A percentile compares a stretch with the other conserved stretches of the same genome.
These are phyloP conservation scores for Trachymyrmex septentrionalis DNA, from an alignment of 1,140 invertebrate species.

Conservation along the genomic window DNA sequence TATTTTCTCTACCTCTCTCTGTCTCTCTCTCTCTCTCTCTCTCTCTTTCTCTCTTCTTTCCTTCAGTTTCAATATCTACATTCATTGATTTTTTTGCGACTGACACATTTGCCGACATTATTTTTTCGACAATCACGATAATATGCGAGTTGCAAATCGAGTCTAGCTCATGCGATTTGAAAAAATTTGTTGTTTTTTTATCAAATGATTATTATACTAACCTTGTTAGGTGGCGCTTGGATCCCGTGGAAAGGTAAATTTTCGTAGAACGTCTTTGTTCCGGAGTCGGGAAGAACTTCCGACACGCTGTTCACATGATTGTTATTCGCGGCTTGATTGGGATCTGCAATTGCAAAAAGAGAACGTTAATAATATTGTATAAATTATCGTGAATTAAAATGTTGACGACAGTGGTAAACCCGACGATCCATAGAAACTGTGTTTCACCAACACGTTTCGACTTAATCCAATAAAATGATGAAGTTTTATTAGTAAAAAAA, in stretches of 20 bases:
- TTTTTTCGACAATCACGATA: conserved; percentile 7
- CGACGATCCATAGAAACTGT: conserved; percentile 6
- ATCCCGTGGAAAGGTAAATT: conserved; percentile 97
- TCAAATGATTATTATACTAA: conserved; percentile 83
- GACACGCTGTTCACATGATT: conserved; percentile 85
- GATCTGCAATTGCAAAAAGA: conserved; percentile 82
- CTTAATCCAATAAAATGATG: conserved; percentile 49
- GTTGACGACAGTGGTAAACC: neutral
- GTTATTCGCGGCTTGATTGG: conserved; percentile 83
- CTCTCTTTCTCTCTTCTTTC: no score
- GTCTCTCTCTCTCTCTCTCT: no score
- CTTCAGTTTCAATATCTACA: neutral
- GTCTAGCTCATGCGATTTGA: conserved; percentile 45
- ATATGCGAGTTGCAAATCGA: conserved; percentile 39
- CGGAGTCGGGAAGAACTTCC: conserved; percentile 84
- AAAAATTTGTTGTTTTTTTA: conserved; percentile 2
- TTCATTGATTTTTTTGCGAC: conserved; percentile 3
- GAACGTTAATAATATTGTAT: conserved; percentile 53
- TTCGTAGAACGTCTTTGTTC: conserved; percentile 93
- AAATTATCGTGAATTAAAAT: conserved; percentile 49
- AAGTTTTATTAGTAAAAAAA: conserved; percentile 13
- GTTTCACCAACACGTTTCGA: conserved; percentile 22
- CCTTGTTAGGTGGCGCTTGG: conserved; percentile 96
- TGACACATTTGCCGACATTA: conserved; percentile 31
- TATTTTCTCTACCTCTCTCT: neutral